Conservation (phyloP, 2,113 vertebrate genomes). For the Urocynchramus pylzowi region DNA sequence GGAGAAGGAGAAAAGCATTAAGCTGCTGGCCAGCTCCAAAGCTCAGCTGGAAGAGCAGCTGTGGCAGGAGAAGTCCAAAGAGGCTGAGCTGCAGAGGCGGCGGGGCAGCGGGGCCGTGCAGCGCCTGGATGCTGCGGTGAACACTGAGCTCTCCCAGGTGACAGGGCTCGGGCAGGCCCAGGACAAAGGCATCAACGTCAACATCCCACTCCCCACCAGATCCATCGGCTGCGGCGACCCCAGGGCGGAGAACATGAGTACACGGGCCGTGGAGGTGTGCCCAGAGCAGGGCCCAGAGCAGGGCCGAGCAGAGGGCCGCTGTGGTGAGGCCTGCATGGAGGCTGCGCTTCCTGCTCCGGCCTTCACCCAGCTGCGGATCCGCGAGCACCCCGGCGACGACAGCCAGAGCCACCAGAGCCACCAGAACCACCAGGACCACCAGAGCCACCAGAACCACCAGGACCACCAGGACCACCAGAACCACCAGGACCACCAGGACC, state of each 20-base stretch:
- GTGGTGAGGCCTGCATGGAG: neutral
- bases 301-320: neutral
- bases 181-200: slow-evolving; percentile 71
- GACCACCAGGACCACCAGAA: too few species aligned
- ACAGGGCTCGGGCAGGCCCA: slow-evolving; percentile 17
- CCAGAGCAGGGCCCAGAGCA: neutral
- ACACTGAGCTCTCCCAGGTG: slow-evolving; percentile 61
- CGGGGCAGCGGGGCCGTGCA: neutral
- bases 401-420: neutral
- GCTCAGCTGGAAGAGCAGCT: slow-evolving; percentile 65
- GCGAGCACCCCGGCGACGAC: slow-evolving; percentile 2
- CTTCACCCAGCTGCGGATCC: slow-evolving; percentile 47
- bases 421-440: too few species aligned
- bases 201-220: slow-evolving; percentile 16
- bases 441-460: neutral
- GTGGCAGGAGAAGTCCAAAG: neutral
- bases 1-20: slow-evolving; percentile 80
- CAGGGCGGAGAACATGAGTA: neutral
- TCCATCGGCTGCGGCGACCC: neutral
- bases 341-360: neutral
- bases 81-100: neutral
- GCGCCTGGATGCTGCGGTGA: slow-evolving; percentile 60
- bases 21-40: slow-evolving; percentile 74
- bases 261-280: fast-evolving
- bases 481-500: too few species aligned